Evolutionary conservation across 2,797 vertebrate genomes (phyloP).

Genomic region (Leptatherina wallacei): DNA sequence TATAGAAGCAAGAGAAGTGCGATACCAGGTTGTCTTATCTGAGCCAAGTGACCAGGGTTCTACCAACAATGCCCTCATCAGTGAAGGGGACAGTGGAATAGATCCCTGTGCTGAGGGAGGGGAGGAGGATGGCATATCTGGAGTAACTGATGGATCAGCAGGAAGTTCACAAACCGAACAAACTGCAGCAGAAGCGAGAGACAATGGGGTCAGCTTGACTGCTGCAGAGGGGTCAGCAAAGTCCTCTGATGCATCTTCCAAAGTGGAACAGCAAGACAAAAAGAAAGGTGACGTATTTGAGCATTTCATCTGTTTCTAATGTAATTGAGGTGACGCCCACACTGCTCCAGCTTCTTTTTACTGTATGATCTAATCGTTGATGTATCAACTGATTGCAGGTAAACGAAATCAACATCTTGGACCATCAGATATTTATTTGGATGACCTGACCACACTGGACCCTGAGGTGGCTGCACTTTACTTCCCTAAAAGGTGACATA

Average conservation of each 20-base stretch:
- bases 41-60: slow-evolving; percentile 39
- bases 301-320: background rate
- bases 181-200: slow-evolving; percentile 14
- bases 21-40: slow-evolving; percentile 23
- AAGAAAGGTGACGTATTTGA: slow-evolving; percentile 73
- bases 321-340: too few species aligned
- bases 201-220: slow-evolving; percentile 6
- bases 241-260: slow-evolving; percentile 50
- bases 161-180: slow-evolving; percentile 32
- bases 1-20: slow-evolving; percentile 17
- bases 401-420: slow-evolving; percentile 86
- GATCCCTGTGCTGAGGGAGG: slow-evolving; percentile 56
- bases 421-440: slow-evolving; percentile 87
- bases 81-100: slow-evolving; percentile 60
- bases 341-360: background rate
- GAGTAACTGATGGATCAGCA: slow-evolving; percentile 10
- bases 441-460: slow-evolving; percentile 85
- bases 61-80: slow-evolving; percentile 9
- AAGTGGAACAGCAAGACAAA: slow-evolving; percentile 68
- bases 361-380: background rate
- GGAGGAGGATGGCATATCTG: slow-evolving; percentile 42
- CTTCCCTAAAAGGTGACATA: slow-evolving; percentile 89
- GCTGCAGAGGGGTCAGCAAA: slow-evolving; percentile 48
- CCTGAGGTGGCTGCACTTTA: slow-evolving; percentile 86
- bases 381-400: slow-evolving; percentile 59